phyloP scores from a whole-genome alignment of 2,797 vertebrate genomes.

The Pristis pectinata region DNA sequence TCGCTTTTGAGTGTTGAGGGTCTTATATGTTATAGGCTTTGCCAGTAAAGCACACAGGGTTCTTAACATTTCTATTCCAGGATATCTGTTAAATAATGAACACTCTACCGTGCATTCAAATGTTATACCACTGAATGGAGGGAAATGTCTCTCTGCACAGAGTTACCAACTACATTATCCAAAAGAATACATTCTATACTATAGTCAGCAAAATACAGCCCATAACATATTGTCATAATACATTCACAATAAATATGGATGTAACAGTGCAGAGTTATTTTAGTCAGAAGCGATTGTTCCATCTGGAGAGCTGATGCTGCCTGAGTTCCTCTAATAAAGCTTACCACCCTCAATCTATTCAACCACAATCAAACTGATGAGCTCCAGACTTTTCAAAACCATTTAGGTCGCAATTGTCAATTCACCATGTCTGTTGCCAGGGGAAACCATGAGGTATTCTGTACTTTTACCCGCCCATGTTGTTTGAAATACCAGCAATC shows the following conservation, averaged over 20 bases:
- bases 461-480: neutral
- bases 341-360: neutral
- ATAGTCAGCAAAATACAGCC: neutral
- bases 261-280: slow-evolving; percentile 9
- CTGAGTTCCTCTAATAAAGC: neutral
- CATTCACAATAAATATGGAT: slow-evolving; percentile 24
- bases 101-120: too few relatives aligned
- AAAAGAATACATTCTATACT: neutral
- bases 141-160: neutral
- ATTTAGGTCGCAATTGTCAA: slow-evolving; percentile 22
- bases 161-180: neutral
- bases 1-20: slow-evolving; percentile 10
- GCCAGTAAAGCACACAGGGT: neutral
- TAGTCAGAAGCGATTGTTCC: neutral
- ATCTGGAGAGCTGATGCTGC: neutral
- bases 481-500: neutral
- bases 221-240: neutral
- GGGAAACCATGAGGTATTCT: neutral
- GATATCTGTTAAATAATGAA: neutral
- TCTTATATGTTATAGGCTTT: slow-evolving; percentile 15
- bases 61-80: neutral
- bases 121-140: neutral
- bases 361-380: slow-evolving; percentile 35
- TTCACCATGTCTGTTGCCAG: slow-evolving; percentile 18
- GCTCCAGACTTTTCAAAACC: slow-evolving; percentile 32